Evolutionary conservation across 2,797 vertebrate genomes (phyloP).

Genomic region (Paguma larvata): DNA sequence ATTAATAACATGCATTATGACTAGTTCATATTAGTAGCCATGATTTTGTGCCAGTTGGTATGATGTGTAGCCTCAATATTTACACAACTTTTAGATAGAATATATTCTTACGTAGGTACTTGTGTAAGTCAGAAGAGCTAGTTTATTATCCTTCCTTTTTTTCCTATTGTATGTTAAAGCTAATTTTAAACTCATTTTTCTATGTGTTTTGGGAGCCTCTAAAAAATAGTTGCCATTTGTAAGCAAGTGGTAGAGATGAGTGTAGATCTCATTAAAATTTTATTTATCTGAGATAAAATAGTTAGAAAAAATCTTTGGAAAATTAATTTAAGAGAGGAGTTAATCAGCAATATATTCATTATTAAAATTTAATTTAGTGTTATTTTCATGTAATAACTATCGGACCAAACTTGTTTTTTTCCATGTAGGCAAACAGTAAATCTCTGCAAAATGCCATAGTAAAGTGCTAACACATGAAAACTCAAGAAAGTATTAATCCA

Average conservation of each 20-base stretch:
- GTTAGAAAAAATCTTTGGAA: constrained; percentile 24
- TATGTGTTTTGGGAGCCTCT: background rate
- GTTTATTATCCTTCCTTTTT: background rate
- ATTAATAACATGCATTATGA: background rate
- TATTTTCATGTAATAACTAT: background rate
- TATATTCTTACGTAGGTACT: background rate
- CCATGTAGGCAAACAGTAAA: background rate
- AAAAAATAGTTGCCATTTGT: background rate
- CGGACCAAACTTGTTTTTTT: background rate
- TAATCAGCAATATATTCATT: background rate
- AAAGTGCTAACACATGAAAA: background rate
- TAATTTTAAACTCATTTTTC: background rate
- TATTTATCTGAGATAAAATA: background rate
- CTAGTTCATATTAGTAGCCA: background rate
- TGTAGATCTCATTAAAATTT: background rate
- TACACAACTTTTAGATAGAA: background rate
- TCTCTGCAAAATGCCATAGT: background rate
- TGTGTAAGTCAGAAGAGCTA: background rate
- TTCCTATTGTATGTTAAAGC: too few species aligned
- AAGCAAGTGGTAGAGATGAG: background rate
- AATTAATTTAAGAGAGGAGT: constrained; percentile 1
- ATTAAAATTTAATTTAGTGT: too few species aligned
- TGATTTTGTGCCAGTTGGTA: too few species aligned
- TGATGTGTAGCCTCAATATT: background rate
- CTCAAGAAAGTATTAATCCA: background rate